Base-by-base conservation (phyloP, 2,888 invertebrate genomes). In the Nephrotoma flavescens region DNA sequence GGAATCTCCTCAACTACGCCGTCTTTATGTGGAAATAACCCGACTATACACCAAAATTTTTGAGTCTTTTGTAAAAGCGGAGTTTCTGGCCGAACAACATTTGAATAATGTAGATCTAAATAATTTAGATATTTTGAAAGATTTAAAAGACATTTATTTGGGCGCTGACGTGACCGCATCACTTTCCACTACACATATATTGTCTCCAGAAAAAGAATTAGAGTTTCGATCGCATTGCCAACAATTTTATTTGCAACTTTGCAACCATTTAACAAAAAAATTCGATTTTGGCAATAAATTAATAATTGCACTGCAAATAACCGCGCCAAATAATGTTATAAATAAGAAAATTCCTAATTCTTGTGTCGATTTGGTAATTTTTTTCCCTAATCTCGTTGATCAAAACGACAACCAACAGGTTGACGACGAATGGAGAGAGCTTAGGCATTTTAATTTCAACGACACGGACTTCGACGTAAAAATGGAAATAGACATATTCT, bases 1-100 rank as follows among this genome's bases (percentile, higher is more conserved):
- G 15, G 86, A 86, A 86, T 86, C 84, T 71, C 87, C 87, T 0
- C 87, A 87, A 87, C 86, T 87, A 11, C 87, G 87, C 41, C 19
- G 4, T 12, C 57, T 57, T 3, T 57, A 57, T 57, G n/a, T 4
- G 12, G 57, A 57, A 57, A 15, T 57, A 57, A 57, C 11, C 11
- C 57, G 57, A 57, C 11, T 57, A 57, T 57, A 57, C 11, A 6
- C 12, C 15, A 57, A 57, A 57, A 4, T 6, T n/a, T 57, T 57
- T 57, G 11, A 57, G 15, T 57, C 12, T 57, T 9, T 6, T 6
- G 15, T 57, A 57, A 57, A 57, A 57, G 57, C 4, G 11, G 4
- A 57, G 12, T 57, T 57, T 57, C 42, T 42, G 42, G 42, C 42
- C 42, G 6, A 4, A 6, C 42, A 42, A 42, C 42, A 42, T 42